These are phyloP conservation scores for Vidua macroura DNA, from an alignment of 2,113 vertebrate genomes.

Conservation along the genomic window DNA sequence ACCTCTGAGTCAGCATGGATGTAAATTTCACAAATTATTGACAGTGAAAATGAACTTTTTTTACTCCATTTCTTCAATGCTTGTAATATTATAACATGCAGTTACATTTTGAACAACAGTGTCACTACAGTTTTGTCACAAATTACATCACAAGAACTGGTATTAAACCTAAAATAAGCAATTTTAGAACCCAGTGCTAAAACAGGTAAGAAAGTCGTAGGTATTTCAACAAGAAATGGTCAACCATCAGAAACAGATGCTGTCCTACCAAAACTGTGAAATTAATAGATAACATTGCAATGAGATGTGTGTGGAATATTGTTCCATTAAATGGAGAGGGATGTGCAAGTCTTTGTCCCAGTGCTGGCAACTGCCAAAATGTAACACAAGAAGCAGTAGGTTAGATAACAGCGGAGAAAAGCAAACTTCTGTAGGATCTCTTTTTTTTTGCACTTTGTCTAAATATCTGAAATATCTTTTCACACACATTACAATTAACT, in stretches of 20 bases:
- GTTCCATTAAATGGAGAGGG: not conserved
- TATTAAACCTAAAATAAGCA: not conserved
- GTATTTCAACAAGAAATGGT: not conserved
- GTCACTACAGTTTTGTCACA: not conserved
- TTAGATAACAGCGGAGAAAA: not conserved
- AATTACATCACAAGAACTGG: not conserved
- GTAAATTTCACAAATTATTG: not conserved
- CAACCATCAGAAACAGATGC: not conserved
- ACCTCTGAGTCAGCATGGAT: not conserved
- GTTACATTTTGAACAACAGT: not conserved
- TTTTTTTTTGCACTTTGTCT: not conserved
- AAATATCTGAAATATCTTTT: not conserved
- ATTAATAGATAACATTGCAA: not conserved
- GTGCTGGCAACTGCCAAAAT: not conserved
- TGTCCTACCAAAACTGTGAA: not conserved
- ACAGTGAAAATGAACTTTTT: not conserved
- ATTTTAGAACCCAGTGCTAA: not conserved
- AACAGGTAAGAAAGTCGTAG: not conserved
- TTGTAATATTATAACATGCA: not conserved
- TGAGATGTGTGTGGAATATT: not conserved
- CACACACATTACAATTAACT: not conserved
- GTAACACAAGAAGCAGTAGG: accelerated
- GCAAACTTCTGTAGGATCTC: not conserved
- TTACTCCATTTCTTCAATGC: not conserved
- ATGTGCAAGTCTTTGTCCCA: not conserved